Evolutionary conservation across 2,888 invertebrate genomes (phyloP).

Genomic region (Cataglyphis altisquamis): DNA sequence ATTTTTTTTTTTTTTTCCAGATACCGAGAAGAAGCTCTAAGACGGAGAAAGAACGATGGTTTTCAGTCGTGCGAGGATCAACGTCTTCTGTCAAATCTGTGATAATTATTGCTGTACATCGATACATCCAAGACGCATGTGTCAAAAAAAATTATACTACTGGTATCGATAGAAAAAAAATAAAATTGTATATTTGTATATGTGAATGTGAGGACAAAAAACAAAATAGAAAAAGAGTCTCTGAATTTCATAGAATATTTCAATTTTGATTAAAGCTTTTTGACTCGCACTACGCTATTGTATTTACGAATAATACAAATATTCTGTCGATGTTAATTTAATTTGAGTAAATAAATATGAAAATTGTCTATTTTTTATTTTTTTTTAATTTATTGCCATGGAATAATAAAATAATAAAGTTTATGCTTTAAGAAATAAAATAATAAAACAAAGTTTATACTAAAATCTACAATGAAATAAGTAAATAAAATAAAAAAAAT

Average conservation of each 20-base stretch:
- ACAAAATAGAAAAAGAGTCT: not conserved
- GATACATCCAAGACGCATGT: too few species aligned
- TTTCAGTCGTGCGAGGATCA: not conserved
- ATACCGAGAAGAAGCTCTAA: constrained; percentile 30
- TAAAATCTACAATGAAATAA: too few species aligned
- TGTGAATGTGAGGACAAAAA: not conserved
- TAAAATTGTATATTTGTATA: not conserved
- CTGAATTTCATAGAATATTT: not conserved
- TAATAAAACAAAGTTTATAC: too few species aligned
- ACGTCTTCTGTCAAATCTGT: not conserved
- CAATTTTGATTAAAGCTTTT: not conserved
- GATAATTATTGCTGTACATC: not conserved
- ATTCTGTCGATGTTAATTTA: not conserved
- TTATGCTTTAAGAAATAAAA: too few species aligned
- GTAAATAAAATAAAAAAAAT: too few species aligned
- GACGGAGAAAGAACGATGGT: not conserved
- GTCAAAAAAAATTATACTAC: constrained; percentile 18
- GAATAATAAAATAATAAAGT: too few species aligned
- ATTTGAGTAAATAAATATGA: not conserved
- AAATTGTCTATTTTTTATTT: not conserved
- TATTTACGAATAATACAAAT: not conserved
- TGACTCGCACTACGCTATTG: not conserved
- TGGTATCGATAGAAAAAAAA: not conserved
- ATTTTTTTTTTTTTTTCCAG: constrained; percentile 24
- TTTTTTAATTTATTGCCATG: too few species aligned